These are phyloP conservation scores for Megalurothrips usitatus DNA, from an alignment of 2,888 invertebrate genomes.

Conservation along the genomic window DNA sequence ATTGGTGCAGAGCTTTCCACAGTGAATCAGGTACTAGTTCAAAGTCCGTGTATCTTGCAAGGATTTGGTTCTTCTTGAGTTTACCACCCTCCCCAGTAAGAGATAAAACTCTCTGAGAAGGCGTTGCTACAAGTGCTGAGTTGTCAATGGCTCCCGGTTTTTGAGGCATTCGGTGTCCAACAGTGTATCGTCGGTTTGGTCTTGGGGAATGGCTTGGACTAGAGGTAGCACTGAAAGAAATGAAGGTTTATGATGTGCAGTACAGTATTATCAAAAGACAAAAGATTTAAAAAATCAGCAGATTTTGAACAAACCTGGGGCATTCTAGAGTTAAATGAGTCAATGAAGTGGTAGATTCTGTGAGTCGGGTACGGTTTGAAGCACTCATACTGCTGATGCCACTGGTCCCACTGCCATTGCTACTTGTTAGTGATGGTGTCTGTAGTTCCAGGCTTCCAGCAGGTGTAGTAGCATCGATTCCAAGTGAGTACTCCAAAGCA, in stretches of 20 bases:
- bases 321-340: constrained; percentile 15
- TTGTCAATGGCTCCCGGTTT: constrained; percentile 73
- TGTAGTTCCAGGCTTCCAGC: constrained; percentile 12
- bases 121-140: constrained; percentile 60
- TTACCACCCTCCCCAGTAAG: constrained; percentile 86
- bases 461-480: constrained; percentile 30
- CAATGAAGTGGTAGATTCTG: not conserved
- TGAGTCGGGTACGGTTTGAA: not conserved
- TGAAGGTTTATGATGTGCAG: not conserved
- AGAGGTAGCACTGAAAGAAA: constrained; percentile 29
- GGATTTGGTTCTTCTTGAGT: constrained; percentile 65
- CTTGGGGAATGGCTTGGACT: constrained; percentile 39
- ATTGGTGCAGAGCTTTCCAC: constrained; percentile 79
- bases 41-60: constrained; percentile 78
- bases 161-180: constrained; percentile 36
- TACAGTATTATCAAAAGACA: too few relatives aligned
- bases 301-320: not conserved
- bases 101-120: constrained; percentile 54
- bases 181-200: constrained; percentile 35
- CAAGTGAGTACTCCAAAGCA: not conserved
- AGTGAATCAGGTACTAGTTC: constrained; percentile 79
- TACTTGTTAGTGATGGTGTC: not conserved
- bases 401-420: constrained; percentile 30
- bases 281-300: not conserved
- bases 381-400: constrained; percentile 4